Percentiles rank a stretch among this genome's conserved stretches.
Evolutionary conservation across 2,797 vertebrate species (phyloP).

Genomic region (Phaenicophaeus curvirostris): DNA sequence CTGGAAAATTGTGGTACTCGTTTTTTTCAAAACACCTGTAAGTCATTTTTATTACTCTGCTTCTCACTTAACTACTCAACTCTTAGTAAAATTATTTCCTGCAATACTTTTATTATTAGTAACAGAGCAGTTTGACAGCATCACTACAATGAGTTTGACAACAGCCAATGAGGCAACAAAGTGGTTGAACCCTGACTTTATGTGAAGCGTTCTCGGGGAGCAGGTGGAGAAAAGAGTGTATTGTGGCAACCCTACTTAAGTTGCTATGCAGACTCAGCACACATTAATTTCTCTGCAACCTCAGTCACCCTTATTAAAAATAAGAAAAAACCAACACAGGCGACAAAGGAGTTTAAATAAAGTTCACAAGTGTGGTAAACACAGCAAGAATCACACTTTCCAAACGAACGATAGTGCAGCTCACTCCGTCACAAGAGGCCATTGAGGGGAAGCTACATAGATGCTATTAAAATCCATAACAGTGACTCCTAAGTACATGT

Average conservation of each 20-base stretch:
- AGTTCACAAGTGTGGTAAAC: conserved; percentile 89
- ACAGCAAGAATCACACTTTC: conserved; percentile 88
- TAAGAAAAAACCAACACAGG: conserved; percentile 83
- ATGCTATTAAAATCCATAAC: conserved; percentile 88
- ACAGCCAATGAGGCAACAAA: conserved; percentile 15
- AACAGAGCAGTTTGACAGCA: conserved; percentile 22
- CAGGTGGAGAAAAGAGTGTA: neutral
- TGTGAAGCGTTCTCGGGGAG: neutral
- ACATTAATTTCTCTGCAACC: conserved; percentile 90
- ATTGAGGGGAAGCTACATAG: conserved; percentile 85
- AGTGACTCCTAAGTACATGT: conserved; percentile 84
- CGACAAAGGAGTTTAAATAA: conserved; percentile 85
- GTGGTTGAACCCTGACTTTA: conserved; percentile 9
- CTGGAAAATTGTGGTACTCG: neutral
- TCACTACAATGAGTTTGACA: neutral
- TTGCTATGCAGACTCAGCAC: conserved; percentile 89
- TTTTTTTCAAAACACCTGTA: neutral
- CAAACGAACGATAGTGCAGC: conserved; percentile 86
- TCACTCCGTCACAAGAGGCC: conserved; percentile 84
- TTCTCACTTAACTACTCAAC: neutral
- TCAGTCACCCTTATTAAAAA: conserved; percentile 88
- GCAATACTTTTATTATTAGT: conserved; percentile 23
- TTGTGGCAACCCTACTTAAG: conserved; percentile 95
- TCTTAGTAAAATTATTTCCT: conserved; percentile 54
- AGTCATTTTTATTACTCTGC: neutral